phyloP scores from a whole-genome alignment of 2,113 vertebrate species.

The Tichodroma muraria region DNA sequence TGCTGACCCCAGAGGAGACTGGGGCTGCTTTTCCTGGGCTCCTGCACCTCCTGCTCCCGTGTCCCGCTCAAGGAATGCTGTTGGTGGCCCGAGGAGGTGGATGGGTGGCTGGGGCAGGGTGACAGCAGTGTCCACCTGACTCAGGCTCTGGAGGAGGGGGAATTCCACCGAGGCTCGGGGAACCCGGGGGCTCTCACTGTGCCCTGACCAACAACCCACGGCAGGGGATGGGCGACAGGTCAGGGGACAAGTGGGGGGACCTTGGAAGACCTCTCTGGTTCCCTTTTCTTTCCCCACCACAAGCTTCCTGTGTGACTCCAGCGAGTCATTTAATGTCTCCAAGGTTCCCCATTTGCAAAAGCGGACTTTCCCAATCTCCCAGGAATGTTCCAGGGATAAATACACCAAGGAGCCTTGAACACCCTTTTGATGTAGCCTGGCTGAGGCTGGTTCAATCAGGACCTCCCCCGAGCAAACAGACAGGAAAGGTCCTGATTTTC shows the following conservation, averaged over 20 bases:
- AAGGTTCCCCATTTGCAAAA: neutral
- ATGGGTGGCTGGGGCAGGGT: fast-evolving
- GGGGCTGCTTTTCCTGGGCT: neutral
- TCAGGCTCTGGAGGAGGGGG: neutral
- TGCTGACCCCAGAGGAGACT: neutral
- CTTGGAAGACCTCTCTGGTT: neutral
- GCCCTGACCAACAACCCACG: neutral
- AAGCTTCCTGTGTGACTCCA: neutral
- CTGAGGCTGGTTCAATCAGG: fast-evolving
- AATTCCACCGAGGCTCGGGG: neutral
- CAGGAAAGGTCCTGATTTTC: neutral
- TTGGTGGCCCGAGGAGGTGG: neutral
- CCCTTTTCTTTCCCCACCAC: neutral
- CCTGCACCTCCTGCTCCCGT: neutral
- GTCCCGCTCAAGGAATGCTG: neutral
- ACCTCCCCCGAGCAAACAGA: neutral
- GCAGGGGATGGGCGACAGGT: fast-evolving
- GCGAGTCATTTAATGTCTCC: neutral
- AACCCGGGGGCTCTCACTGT: neutral
- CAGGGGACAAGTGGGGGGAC: neutral
- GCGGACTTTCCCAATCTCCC: neutral
- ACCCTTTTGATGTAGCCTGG: neutral
- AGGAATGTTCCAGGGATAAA: neutral
- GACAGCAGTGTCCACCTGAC: neutral
- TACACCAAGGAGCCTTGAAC: fast-evolving